Evolutionary conservation across 2,113 vertebrate genomes (phyloP).

Genomic region (Calypte anna): DNA sequence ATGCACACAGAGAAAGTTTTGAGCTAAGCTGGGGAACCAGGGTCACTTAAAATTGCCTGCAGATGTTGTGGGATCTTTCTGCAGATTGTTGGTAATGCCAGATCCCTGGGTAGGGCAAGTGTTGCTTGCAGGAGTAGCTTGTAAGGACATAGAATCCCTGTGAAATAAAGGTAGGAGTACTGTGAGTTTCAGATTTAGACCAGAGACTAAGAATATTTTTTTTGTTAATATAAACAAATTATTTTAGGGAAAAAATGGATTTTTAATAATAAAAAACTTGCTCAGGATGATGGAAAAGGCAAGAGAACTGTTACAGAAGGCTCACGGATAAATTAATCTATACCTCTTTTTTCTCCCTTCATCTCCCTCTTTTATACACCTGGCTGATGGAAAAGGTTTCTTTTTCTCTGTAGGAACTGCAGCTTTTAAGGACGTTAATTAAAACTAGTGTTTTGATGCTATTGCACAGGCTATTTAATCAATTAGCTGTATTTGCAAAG

Average conservation of each 20-base stretch:
- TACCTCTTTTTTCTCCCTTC: background rate
- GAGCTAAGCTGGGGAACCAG: background rate
- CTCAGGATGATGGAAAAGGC: background rate
- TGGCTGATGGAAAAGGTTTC: constrained; percentile 26
- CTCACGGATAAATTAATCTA: background rate
- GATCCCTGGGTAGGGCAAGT: background rate
- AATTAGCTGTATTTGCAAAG: constrained; percentile 68
- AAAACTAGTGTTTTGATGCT: constrained; percentile 61
- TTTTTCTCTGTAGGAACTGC: constrained; percentile 37
- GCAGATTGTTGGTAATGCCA: background rate
- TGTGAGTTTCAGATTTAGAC: background rate
- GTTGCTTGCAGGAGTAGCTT: background rate
- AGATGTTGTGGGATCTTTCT: background rate
- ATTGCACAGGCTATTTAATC: constrained; percentile 50
- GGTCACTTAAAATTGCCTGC: background rate
- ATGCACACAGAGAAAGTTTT: background rate
- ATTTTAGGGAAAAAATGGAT: accelerated
- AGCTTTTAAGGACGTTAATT: constrained; percentile 59
- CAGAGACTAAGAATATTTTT: background rate
- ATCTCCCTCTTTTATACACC: background rate
- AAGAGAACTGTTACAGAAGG: background rate
- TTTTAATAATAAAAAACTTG: background rate
- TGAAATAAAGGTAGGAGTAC: background rate
- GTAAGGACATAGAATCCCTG: background rate
- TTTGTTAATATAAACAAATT: background rate